phyloP scores from a whole-genome alignment of 1,140 invertebrate species.

The Megathymus violae region DNA sequence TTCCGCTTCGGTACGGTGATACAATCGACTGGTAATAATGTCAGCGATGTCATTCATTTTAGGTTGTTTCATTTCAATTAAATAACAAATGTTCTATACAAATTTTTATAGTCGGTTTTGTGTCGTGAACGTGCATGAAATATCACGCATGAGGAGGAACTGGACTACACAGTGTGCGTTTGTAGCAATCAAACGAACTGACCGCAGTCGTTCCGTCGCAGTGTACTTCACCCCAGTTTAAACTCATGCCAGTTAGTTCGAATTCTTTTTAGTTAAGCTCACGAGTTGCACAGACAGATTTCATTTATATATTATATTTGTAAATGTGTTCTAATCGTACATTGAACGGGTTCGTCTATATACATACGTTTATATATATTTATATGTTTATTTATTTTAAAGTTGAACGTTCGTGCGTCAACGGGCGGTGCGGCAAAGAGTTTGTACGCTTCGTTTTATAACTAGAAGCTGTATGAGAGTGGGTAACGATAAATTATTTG shows the following conservation, averaged over 20 bases:
- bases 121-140: too few relatives aligned
- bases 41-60: too few relatives aligned
- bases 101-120: too few relatives aligned
- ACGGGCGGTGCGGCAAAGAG: slow-evolving; percentile 14
- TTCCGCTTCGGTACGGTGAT: too few relatives aligned
- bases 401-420: slow-evolving; percentile 25
- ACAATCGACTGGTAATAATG: too few relatives aligned
- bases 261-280: slow-evolving; percentile 17
- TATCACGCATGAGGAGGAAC: too few relatives aligned
- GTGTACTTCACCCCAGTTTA: slow-evolving; percentile 12
- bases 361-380: slow-evolving; percentile 5
- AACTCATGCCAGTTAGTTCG: slow-evolving; percentile 14
- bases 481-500: slow-evolving; percentile 9
- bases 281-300: slow-evolving; percentile 21
- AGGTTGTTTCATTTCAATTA: too few relatives aligned
- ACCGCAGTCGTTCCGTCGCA: slow-evolving; percentile 14
- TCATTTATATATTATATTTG: slow-evolving; percentile 18
- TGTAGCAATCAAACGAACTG: slow-evolving; percentile 3
- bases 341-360: slow-evolving; percentile 17
- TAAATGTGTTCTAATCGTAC: too few relatives aligned
- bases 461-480: slow-evolving; percentile 11
- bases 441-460: slow-evolving; percentile 10
- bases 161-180: too few relatives aligned
- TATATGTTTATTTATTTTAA: background rate
- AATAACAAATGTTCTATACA: too few relatives aligned